phyloP scores from a whole-genome alignment of 1,140 invertebrate species.

The Oppia nitens region DNA sequence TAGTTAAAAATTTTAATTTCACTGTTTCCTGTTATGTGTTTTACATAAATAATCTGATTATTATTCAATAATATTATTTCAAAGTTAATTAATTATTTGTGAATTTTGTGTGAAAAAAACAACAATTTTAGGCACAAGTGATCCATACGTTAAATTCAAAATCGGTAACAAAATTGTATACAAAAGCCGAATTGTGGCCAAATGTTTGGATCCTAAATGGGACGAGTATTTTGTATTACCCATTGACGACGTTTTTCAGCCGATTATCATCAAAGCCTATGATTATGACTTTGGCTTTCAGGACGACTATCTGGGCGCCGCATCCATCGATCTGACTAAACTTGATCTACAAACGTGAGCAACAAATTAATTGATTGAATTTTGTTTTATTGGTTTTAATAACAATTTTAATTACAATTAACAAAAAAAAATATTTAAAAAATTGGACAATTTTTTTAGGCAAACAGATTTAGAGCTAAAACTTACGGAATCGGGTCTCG shows the following conservation, averaged over 20 bases:
- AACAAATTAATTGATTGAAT: background rate
- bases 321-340: constrained; percentile 60
- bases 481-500: constrained; percentile 43
- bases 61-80: background rate
- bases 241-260: constrained; percentile 79
- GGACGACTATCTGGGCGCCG: constrained; percentile 94
- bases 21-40: background rate
- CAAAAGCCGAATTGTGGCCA: constrained; percentile 77
- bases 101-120: background rate
- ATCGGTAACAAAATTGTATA: constrained; percentile 68
- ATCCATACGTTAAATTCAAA: constrained; percentile 97
- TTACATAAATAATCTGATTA: constrained; percentile 4
- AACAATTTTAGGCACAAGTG: constrained; percentile 65
- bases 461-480: constrained; percentile 55
- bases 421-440: background rate
- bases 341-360: constrained; percentile 58
- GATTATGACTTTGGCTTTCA: constrained; percentile 93
- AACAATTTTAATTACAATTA: background rate
- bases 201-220: constrained; percentile 83
- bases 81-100: background rate
- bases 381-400: constrained; percentile 2
- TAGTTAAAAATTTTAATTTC: constrained; percentile 2
- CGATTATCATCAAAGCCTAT: constrained; percentile 77
- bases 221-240: constrained; percentile 87
- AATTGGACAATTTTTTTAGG: constrained; percentile 27